Conservation (phyloP, 2,113 vertebrate species). For the Pangasianodon hypophthalmus region DNA sequence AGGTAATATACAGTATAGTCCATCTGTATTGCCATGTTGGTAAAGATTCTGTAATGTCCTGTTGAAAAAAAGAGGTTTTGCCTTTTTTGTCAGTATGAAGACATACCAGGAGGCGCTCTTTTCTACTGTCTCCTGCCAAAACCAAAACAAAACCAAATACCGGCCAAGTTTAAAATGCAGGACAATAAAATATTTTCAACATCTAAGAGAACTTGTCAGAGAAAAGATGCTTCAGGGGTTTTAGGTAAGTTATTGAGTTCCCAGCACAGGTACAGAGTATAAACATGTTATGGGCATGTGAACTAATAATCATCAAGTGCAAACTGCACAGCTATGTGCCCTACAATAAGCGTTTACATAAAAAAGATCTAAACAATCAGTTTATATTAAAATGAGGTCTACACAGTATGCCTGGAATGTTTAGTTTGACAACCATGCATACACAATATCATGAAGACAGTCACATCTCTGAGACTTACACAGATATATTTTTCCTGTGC, state of each 20-base stretch:
- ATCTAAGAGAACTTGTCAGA: background rate
- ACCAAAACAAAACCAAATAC: background rate
- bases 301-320: background rate
- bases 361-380: background rate
- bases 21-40: background rate
- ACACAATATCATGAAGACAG: background rate
- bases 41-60: background rate
- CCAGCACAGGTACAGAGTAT: background rate
- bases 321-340: background rate
- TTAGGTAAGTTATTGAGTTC: background rate
- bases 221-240: background rate
- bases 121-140: background rate
- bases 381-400: background rate
- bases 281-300: background rate
- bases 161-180: background rate
- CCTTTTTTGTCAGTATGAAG: background rate
- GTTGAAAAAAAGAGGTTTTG: background rate
- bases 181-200: background rate
- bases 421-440: background rate
- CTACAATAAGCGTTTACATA: background rate
- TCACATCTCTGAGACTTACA: background rate
- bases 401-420: background rate
- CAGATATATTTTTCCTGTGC: background rate
- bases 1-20: background rate
- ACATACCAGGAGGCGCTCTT: background rate